phyloP scores from a whole-genome alignment of 92 coral and sea anemone genomes.

The Ricordea florida region DNA sequence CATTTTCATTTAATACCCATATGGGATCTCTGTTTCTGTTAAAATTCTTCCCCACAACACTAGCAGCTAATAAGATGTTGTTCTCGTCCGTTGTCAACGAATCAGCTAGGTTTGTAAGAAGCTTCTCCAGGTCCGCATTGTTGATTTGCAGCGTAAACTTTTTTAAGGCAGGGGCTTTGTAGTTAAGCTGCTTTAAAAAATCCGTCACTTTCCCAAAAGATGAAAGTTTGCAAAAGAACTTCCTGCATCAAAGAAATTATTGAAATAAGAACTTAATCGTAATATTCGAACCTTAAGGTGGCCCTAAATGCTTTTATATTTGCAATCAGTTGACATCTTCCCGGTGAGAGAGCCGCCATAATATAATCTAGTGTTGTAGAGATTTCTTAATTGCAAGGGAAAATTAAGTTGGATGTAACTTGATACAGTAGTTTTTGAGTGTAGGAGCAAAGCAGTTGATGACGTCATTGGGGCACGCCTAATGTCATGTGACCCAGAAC shows the following conservation, averaged over 20 bases:
- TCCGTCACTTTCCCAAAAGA: slow-evolving; percentile 20
- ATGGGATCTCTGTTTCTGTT: slow-evolving; percentile 20
- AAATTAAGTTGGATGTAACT: neutral
- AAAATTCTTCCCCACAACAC: slow-evolving; percentile 9
- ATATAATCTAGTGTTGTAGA: too few species aligned
- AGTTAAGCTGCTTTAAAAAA: slow-evolving; percentile 3
- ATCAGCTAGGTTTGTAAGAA: slow-evolving; percentile 16
- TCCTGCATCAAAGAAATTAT: neutral
- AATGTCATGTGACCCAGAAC: neutral
- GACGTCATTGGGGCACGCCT: neutral
- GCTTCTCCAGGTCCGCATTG: slow-evolving; percentile 7
- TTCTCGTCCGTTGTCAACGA: neutral
- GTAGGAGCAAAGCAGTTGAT: neutral
- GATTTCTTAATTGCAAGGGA: neutral
- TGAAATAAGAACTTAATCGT: too few species aligned
- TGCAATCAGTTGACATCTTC: too few species aligned
- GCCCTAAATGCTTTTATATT: too few species aligned
- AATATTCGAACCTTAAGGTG: too few species aligned
- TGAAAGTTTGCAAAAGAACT: slow-evolving; percentile 9
- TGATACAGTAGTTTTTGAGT: neutral
- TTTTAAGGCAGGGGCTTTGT: slow-evolving; percentile 9
- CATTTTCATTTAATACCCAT: slow-evolving; percentile 27
- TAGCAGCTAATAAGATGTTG: neutral
- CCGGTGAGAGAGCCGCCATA: too few species aligned
- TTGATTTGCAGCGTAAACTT: slow-evolving; percentile 2